Base-by-base conservation (phyloP, 2,113 vertebrate species). In the Channa argus region DNA sequence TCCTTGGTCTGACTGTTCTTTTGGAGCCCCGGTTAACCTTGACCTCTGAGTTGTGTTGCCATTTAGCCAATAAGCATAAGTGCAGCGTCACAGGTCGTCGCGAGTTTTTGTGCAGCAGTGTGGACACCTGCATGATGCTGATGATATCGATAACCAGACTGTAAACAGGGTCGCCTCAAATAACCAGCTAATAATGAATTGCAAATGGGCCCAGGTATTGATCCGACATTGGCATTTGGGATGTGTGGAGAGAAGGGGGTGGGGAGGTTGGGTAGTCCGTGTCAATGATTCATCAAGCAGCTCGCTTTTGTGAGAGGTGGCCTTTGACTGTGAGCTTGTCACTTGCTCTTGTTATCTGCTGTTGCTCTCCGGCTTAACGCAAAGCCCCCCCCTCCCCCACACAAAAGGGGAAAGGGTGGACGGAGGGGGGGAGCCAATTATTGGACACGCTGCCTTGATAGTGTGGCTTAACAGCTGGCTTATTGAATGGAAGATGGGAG, bases 181-280 rank as follows among this genome's bases (percentile, higher is more conserved):
- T 93, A 94, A 97, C 90, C 90, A 89, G 93, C 93, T 68, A 89
- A 94, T 92, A 94, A 96, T 89, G 94, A 96, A 95, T 96, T 95
- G 96, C 94, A 94, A 93, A 95, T 95, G 92, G 87, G 73, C 90
- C 71, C 37, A 50, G 80, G 85, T 95, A 96, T 96, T 69, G 95
- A 97, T 94, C 93, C 3, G 72, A 64, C 88, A 93, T 95, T 94
- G 94, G 93, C 94, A 92, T 90, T 86, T 89, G 69, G 81, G 77
- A 82, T 79, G 84, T 88, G 85, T 66, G 80, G 58, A 80, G 49
- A 63, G 76, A 47, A 66, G 75, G 62, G 64, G 64, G 63, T 0
- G 58, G 73, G 46, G 59, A 61, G 68, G 56, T 64, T 12, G 33
- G 90, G 83, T 80, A 86, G 89, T 87, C 90, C 79, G 86, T 86